A percentile compares a stretch with the other conserved stretches of the same genome.
phyloP scores from a whole-genome alignment of 2,797 vertebrate species.

The Platyrinchus mystaceus region DNA sequence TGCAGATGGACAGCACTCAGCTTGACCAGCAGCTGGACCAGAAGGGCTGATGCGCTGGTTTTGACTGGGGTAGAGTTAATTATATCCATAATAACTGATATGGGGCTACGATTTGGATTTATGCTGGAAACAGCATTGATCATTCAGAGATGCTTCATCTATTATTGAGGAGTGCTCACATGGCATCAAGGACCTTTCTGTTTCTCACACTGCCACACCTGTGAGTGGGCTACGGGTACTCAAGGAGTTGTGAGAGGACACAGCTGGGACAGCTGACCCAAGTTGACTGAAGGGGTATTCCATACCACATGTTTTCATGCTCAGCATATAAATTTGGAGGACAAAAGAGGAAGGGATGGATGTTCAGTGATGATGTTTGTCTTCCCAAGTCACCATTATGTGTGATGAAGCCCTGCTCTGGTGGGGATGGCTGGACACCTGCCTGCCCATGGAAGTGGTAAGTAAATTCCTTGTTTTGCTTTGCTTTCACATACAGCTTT shows the following conservation, averaged over 20 bases:
- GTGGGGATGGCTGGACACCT: not conserved
- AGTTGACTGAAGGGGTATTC: not conserved
- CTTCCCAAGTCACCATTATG: not conserved
- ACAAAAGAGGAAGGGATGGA: not conserved
- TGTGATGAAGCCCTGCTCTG: not conserved
- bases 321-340: not conserved
- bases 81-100: not conserved
- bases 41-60: not conserved
- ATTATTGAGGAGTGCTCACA: not conserved
- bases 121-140: not conserved
- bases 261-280: not conserved
- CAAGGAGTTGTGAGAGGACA: not conserved
- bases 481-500: not conserved
- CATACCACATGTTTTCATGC: not conserved
- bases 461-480: not conserved
- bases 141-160: not conserved
- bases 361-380: not conserved
- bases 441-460: not conserved
- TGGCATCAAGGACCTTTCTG: not conserved
- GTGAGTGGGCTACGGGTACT: not conserved
- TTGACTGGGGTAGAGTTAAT: not conserved
- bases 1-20: not conserved
- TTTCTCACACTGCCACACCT: not conserved
- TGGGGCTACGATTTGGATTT: not conserved
- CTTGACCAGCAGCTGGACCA: not conserved